Percentiles rank a stretch among this genome's conserved stretches.
These are phyloP conservation scores for Tangara arthus DNA, from an alignment of 2,797 vertebrate species.

Conservation along the genomic window DNA sequence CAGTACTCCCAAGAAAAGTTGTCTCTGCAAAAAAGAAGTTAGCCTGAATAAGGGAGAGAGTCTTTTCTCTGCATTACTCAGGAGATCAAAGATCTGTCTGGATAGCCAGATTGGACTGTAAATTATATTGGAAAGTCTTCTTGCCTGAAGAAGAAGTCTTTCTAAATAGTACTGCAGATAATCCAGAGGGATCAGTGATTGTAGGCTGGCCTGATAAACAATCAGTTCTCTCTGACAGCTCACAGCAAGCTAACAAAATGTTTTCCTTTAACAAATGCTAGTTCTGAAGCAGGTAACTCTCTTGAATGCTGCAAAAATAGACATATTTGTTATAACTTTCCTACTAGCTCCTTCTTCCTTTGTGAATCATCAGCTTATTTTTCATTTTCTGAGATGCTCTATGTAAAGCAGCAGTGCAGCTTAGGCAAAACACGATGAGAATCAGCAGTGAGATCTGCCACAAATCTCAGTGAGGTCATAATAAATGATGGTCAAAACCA, in stretches of 20 bases:
- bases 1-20: neutral
- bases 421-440: neutral
- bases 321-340: neutral
- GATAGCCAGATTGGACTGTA: neutral
- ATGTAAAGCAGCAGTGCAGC: neutral
- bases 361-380: neutral
- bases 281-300: neutral
- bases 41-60: neutral
- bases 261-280: neutral
- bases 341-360: neutral
- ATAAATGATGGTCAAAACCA: neutral
- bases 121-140: neutral
- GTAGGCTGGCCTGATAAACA: neutral
- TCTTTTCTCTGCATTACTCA: neutral
- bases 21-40: neutral
- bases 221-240: neutral
- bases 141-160: constrained; percentile 3
- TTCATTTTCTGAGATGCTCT: neutral
- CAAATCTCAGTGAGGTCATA: neutral
- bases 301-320: neutral
- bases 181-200: neutral
- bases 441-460: neutral
- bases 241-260: neutral
- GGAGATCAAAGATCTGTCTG: neutral
- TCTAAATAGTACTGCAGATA: neutral